Evolutionary conservation across 2,888 invertebrate species (phyloP).

Genomic region (Maniola hyperantus): DNA sequence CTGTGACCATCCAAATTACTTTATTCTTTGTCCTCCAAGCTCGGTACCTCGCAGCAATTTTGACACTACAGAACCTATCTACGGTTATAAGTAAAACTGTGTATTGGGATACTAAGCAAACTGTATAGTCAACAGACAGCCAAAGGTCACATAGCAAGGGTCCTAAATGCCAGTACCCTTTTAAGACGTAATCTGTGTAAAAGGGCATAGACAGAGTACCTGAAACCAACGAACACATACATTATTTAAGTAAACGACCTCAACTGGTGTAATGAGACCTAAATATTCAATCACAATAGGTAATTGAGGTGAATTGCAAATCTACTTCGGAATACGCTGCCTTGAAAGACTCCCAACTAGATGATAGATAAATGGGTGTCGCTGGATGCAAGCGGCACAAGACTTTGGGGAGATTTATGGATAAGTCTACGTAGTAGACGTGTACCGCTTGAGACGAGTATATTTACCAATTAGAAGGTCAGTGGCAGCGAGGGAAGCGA

Average conservation of each 20-base stretch:
- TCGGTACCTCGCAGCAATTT: constrained; percentile 98
- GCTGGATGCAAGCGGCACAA: too few relatives aligned
- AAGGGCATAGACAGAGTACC: constrained; percentile 99
- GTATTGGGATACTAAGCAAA: constrained; percentile 99
- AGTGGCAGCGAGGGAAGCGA: constrained; percentile 98
- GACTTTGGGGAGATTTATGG: too few relatives aligned
- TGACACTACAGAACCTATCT: constrained; percentile 99
- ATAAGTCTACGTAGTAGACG: too few relatives aligned
- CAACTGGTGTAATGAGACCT: background rate
- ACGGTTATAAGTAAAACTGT: constrained; percentile 99
- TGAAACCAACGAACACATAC: constrained; percentile 56
- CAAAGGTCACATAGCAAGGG: constrained; percentile 98
- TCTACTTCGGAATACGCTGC: too few relatives aligned
- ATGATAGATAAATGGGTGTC: too few relatives aligned
- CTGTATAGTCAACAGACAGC: constrained; percentile 99
- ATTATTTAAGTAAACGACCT: background rate
- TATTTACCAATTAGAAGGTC: constrained; percentile 95
- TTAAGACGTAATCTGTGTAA: constrained; percentile 98
- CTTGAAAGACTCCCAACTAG: too few relatives aligned
- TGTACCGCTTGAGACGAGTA: background rate
- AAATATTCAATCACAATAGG: too few relatives aligned
- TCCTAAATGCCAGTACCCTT: constrained; percentile 98
- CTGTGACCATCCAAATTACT: constrained; percentile 97
- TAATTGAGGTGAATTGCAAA: too few relatives aligned
- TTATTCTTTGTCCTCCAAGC: constrained; percentile 97